Percentiles rank a stretch among this genome's conserved stretches.
phyloP scores from a whole-genome alignment of 1,140 invertebrate species.

The Platorchestia sp. region DNA sequence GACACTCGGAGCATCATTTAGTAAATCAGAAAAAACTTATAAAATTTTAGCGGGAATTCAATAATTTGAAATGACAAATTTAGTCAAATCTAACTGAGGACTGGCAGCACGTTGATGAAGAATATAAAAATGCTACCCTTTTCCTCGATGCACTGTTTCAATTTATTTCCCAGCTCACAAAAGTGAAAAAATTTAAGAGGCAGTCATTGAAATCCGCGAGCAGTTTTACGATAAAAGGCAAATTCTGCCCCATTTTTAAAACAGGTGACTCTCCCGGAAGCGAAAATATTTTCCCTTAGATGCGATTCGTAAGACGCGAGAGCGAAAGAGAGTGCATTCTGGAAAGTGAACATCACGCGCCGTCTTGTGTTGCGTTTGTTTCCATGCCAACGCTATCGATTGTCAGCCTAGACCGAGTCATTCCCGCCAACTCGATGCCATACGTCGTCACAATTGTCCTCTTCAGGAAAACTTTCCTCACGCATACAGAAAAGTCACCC shows the following conservation, averaged over 20 bases:
- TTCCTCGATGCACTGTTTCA: neutral
- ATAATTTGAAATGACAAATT: neutral
- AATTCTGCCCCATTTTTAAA: neutral
- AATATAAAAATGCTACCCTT: neutral
- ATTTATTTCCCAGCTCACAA: neutral
- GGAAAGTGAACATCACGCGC: neutral
- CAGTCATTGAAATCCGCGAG: neutral
- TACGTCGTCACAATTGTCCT: neutral
- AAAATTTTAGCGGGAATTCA: neutral
- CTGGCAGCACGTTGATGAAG: neutral
- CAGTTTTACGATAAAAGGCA: neutral
- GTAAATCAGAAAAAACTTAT: no score
- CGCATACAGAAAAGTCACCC: neutral
- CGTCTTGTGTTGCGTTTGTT: constrained; percentile 40
- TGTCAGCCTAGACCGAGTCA: neutral
- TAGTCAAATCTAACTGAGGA: neutral
- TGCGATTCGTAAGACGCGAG: neutral
- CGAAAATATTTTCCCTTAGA: neutral
- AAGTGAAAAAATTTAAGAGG: neutral
- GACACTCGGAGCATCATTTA: no score
- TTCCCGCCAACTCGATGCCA: constrained; percentile 25
- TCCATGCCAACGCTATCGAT: constrained; percentile 45
- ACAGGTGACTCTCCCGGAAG: neutral
- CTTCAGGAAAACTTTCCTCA: neutral
- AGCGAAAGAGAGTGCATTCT: neutral